Conservation (phyloP, 2,113 vertebrate species). For the Neopipo cinnamomea region DNA sequence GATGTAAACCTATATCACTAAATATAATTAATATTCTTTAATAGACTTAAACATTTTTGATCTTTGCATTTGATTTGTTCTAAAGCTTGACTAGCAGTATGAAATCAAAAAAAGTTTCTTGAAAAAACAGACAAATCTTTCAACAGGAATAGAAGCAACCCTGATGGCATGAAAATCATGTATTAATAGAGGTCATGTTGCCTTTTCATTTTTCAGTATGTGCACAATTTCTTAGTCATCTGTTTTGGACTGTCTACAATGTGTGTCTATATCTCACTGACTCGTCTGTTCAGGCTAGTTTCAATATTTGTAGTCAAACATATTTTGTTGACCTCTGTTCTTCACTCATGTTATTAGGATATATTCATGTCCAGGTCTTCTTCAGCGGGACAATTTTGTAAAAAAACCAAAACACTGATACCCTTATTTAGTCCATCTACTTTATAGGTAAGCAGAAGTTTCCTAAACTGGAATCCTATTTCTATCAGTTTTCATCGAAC, state of each 20-base stretch:
- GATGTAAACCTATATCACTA: not conserved
- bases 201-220: not conserved
- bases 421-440: not conserved
- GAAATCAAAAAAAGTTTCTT: not conserved
- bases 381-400: not conserved
- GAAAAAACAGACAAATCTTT: not conserved
- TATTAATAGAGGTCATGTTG: not conserved
- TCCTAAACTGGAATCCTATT: not conserved
- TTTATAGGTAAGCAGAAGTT: not conserved
- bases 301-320: not conserved
- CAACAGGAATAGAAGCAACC: not conserved
- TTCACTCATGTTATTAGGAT: not conserved
- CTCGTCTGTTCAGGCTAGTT: not conserved
- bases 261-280: not conserved
- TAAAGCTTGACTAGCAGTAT: not conserved
- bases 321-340: not conserved
- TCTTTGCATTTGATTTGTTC: not conserved
- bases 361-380: not conserved
- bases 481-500: not conserved
- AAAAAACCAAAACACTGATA: not conserved
- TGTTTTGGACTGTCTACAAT: fast-evolving
- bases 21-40: not conserved
- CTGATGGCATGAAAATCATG: not conserved
- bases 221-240: not conserved
- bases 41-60: not conserved